phyloP scores from a whole-genome alignment of 2,797 vertebrate species.

The Phataginus tricuspis region DNA sequence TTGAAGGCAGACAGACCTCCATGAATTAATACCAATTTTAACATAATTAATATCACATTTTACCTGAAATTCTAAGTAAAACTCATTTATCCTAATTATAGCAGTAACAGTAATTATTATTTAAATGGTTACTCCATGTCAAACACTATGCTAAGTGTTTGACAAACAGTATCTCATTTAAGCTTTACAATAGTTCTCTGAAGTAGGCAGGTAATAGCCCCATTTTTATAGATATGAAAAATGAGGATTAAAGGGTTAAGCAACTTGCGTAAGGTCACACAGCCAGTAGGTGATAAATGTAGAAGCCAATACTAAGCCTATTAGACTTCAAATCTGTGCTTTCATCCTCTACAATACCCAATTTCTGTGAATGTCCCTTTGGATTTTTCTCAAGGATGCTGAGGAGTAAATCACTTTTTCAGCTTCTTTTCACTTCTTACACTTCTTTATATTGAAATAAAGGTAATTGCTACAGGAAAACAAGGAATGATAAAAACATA shows the following conservation, averaged over 20 bases:
- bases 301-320: not conserved
- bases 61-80: slow-evolving; percentile 13
- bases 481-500: not conserved
- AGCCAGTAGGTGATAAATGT: not conserved
- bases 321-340: not conserved
- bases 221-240: not conserved
- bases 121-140: not conserved
- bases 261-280: not conserved
- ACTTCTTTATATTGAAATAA: not conserved
- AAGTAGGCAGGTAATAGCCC: not conserved
- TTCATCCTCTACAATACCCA: not conserved
- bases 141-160: not conserved
- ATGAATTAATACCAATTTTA: not conserved
- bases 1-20: not conserved
- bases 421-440: not conserved
- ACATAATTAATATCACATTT: slow-evolving; percentile 12
- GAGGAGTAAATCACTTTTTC: not conserved
- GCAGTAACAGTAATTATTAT: not conserved
- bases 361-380: not conserved
- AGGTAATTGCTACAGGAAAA: not conserved
- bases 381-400: not conserved
- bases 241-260: not conserved
- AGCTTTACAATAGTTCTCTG: not conserved
- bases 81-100: not conserved
- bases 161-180: not conserved